These are phyloP conservation scores for Hirtodrosophila confusa DNA, from an alignment of 2,888 invertebrate genomes.

Conservation along the genomic window DNA sequence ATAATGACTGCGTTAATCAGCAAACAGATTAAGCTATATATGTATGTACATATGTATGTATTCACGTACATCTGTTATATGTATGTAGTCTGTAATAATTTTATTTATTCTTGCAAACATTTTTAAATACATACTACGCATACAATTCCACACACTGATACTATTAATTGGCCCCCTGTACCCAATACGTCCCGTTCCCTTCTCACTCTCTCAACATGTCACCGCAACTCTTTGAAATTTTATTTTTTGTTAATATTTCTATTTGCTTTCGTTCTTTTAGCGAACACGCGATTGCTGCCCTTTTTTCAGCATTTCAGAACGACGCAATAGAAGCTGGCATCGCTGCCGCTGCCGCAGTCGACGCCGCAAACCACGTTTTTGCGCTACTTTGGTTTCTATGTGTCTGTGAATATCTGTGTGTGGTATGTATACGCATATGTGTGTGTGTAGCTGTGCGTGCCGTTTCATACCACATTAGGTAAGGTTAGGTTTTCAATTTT, in stretches of 20 bases:
- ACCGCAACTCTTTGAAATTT: conserved; percentile 19
- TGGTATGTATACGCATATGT: conserved; percentile 20
- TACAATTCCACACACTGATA: not conserved
- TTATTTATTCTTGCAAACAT: too few species aligned
- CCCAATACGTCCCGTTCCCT: not conserved
- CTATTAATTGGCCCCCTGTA: conserved; percentile 5
- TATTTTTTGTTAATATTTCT: conserved; percentile 21
- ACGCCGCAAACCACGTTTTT: conserved; percentile 66
- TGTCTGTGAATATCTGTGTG: conserved; percentile 3
- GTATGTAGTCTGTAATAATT: too few species aligned
- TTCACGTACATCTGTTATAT: too few species aligned
- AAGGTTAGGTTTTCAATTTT: conserved; percentile 80
- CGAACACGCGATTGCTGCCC: conserved; percentile 38
- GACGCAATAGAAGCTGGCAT: conserved; percentile 64
- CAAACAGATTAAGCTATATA: too few species aligned
- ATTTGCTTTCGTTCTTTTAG: conserved; percentile 27
- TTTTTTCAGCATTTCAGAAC: conserved; percentile 54
- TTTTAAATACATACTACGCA: too few species aligned
- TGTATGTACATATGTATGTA: not conserved
- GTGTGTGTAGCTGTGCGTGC: conserved; percentile 41
- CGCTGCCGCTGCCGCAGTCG: conserved; percentile 30
- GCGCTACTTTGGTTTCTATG: conserved; percentile 37
- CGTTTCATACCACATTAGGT: conserved; percentile 77
- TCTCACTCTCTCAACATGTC: conserved; percentile 1
- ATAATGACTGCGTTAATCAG: conserved; percentile 21